Evolutionary conservation across 2,113 vertebrate species (phyloP).

Genomic region (Danio rerio): GRCz12tu NC_133182.1:24266501-24267000

Average conservation of each 20-base stretch:
- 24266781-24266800: neutral
- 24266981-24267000: neutral
- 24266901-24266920: constrained; percentile 35
- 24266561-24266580: neutral
- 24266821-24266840: constrained; percentile 67
- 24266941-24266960: constrained; percentile 43
- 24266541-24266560: neutral
- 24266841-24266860: constrained; percentile 57
- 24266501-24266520: neutral
- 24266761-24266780: constrained; percentile 42
- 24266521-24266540: constrained; percentile 9
- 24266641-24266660: constrained; percentile 15
- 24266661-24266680: constrained; percentile 34
- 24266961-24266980: constrained; percentile 56
- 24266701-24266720: constrained; percentile 29
- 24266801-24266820: constrained; percentile 38
- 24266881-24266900: constrained; percentile 53
- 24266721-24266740: constrained; percentile 45
- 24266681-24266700: constrained; percentile 34
- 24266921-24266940: constrained; percentile 57
- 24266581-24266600: constrained; percentile 9
- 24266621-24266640: constrained; percentile 16
- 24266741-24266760: constrained; percentile 43
- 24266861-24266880: constrained; percentile 48
- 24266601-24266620: constrained; percentile 1